Conservation (phyloP, 2,113 vertebrate species). For the Onychostruthus taczanowskii region DNA sequence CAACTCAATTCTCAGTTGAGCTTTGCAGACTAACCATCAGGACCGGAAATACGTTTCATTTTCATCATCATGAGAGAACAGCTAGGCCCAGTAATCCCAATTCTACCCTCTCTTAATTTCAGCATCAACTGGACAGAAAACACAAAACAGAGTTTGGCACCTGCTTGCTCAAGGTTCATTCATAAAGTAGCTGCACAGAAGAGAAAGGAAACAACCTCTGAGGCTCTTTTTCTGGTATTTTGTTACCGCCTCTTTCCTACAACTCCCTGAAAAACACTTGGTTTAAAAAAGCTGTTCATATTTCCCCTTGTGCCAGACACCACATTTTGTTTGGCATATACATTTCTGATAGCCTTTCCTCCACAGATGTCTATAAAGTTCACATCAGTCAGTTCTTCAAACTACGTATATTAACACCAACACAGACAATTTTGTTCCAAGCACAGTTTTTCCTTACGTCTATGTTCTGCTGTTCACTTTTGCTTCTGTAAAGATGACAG, state of each 20-base stretch:
- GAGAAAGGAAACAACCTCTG: not conserved
- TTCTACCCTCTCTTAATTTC: not conserved
- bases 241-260: fast-evolving
- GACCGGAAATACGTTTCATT: not conserved
- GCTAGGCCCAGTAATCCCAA: not conserved
- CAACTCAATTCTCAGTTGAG: not conserved
- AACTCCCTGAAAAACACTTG: not conserved
- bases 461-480: constrained; percentile 47
- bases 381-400: not conserved
- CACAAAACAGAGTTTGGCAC: not conserved
- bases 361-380: not conserved
- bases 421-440: constrained; percentile 4
- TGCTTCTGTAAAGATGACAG: constrained; percentile 10
- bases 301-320: not conserved
- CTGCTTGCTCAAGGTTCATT: not conserved
- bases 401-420: constrained; percentile 6
- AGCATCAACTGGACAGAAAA: not conserved
- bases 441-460: not conserved
- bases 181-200: not conserved
- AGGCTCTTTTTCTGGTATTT: not conserved
- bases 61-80: not conserved
- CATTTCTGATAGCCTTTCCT: not conserved
- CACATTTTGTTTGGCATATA: not conserved
- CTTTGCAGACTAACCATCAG: not conserved
- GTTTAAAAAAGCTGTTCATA: not conserved